phyloP scores from a whole-genome alignment of 1,140 invertebrate species.

The Lordiphosa stackelbergi region DNA sequence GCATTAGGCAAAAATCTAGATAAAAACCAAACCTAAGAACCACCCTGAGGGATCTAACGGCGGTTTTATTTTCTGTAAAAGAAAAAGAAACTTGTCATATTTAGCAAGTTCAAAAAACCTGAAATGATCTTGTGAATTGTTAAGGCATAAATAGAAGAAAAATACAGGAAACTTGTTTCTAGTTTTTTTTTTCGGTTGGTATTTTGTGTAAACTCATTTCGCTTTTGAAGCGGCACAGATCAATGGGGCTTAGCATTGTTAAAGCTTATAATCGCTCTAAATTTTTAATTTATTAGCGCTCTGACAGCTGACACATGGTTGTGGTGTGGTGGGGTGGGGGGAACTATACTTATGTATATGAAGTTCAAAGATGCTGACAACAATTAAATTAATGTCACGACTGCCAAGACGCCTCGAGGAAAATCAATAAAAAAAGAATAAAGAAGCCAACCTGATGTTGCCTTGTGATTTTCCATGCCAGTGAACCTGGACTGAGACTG shows the following conservation, averaged over 20 bases:
- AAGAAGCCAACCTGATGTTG: slow-evolving; percentile 16
- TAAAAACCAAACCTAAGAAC: slow-evolving; percentile 22
- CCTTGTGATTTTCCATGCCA: slow-evolving; percentile 64
- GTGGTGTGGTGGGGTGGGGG: neutral
- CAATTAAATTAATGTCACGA: slow-evolving; percentile 73
- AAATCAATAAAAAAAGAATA: slow-evolving; percentile 54
- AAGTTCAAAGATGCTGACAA: slow-evolving; percentile 73
- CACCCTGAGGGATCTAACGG: slow-evolving; percentile 46
- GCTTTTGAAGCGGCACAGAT: slow-evolving; percentile 48
- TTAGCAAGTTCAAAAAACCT: slow-evolving; percentile 37
- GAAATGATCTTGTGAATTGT: slow-evolving; percentile 2
- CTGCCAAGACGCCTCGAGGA: slow-evolving; percentile 34
- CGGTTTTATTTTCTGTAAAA: neutral
- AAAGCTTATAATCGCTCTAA: slow-evolving; percentile 62
- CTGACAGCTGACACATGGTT: slow-evolving; percentile 46
- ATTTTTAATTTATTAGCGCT: slow-evolving; percentile 66
- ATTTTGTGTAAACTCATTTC: slow-evolving; percentile 6
- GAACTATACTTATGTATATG: slow-evolving; percentile 1
- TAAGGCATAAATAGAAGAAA: slow-evolving; percentile 6
- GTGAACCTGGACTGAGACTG: slow-evolving; percentile 45
- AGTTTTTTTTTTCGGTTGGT: slow-evolving; percentile 10
- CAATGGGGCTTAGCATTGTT: slow-evolving; percentile 49
- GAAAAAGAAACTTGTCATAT: slow-evolving; percentile 46
- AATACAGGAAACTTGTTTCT: slow-evolving; percentile 53
- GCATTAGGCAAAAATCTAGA: slow-evolving; percentile 44